Conservation (phyloP, 2,888 invertebrate species). For the Trachelus tabidus region DNA sequence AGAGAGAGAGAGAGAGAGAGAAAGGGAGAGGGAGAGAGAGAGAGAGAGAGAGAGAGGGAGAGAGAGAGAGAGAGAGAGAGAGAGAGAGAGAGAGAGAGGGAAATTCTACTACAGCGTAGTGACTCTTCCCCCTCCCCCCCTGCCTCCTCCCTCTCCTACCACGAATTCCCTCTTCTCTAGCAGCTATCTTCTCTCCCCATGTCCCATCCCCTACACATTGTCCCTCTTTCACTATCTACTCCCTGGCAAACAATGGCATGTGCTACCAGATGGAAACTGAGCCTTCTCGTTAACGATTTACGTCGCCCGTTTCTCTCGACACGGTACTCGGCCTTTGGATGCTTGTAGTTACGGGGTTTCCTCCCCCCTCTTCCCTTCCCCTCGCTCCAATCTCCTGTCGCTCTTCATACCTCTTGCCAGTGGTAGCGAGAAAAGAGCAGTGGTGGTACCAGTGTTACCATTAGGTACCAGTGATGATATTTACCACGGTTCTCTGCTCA, state of each 20-base stretch:
- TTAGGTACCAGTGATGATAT: too few species aligned
- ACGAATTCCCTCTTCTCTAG: constrained; percentile 9
- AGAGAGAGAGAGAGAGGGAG: background rate
- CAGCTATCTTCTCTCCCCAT: constrained; percentile 8
- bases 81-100: constrained; percentile 14
- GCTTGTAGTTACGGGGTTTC: background rate
- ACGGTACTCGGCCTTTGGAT: background rate
- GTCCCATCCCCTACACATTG: background rate
- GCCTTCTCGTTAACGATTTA: constrained; percentile 19
- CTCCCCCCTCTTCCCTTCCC: constrained; percentile 2
- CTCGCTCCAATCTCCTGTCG: background rate
- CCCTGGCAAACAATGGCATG: constrained; percentile 33
- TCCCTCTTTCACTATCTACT: constrained; percentile 20
- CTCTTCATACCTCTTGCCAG: background rate
- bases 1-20: constrained; percentile 2
- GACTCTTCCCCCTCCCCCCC: constrained; percentile 16
- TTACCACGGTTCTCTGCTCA: too few species aligned
- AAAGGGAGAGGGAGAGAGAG: constrained; percentile 17
- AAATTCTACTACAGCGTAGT: constrained; percentile 18
- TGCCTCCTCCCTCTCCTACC: constrained; percentile 5
- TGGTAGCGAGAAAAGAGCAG: too few species aligned
- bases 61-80: constrained; percentile 13
- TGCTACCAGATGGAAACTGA: constrained; percentile 30
- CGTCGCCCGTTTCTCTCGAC: background rate
- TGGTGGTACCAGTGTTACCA: too few species aligned